Evolutionary conservation across 2,113 vertebrate species (phyloP), one percentile per base, ranked within the genome.

Genomic region (Haplochromis vanheusdeni): DNA sequence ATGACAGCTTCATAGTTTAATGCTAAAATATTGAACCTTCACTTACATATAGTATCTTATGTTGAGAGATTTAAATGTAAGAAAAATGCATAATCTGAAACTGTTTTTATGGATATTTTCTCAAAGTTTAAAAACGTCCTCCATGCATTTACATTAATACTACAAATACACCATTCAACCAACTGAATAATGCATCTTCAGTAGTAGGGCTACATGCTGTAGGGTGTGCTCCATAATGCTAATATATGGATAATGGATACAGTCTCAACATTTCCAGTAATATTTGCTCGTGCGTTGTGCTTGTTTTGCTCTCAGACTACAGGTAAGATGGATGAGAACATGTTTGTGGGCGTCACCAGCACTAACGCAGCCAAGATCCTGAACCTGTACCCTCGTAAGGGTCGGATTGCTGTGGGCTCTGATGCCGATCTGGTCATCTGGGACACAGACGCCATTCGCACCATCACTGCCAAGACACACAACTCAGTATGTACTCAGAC

Each of bases 301-400:
- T 33, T 12, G 62, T 70, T 70, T 45, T 83, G 3, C 54, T 75
- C 52, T 40, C 81, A 99, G 98, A 98, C 98, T 87, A 98, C 98
- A 1, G 98, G 98, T 9, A 99, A 99, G 91, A 99, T 99, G 98
- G 98, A 99, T 70, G 98, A 99, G 95, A 99, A 99, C 95, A 97
- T 98, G 95, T 99, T 99, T 93, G 98, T 99, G 92, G 98, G 98
- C 1, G 97, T 99, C 94, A 99, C 98, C 1, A 99, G 98, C 97
- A 99, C 98, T 85, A 99, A 99, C 3, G 98, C 98, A 26, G 98
- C 98, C 9, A 99, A 99, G 95, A 98, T 99, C 96, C 98, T 99
- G 93, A 99, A 99, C 95, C 95, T 99, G 88, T 99, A 99, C 82
- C 98, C 98, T 2, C 97, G 98, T 13, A 99, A 99, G 93, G 98